phyloP scores from a whole-genome alignment of 2,888 invertebrate species.

The Myathropa florea region DNA sequence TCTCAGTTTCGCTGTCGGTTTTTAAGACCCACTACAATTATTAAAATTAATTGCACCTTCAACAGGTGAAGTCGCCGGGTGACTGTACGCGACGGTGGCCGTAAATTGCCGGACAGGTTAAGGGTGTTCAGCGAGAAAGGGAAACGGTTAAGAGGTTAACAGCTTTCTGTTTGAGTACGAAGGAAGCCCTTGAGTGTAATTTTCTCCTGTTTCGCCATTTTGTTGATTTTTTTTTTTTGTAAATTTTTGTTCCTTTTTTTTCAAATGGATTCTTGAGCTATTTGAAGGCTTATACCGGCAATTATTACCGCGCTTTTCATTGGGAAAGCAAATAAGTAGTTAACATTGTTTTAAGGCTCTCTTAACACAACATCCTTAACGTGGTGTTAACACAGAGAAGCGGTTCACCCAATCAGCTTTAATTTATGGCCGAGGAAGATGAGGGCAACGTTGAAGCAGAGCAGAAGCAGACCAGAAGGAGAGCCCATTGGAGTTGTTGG shows the following conservation, averaged over 20 bases:
- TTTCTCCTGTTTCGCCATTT: background rate
- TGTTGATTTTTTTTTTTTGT: background rate
- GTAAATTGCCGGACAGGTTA: slow-evolving; percentile 10
- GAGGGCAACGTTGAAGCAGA: background rate
- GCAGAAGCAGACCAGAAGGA: no score
- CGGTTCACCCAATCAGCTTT: background rate
- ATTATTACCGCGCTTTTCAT: background rate
- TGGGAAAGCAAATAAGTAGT: background rate
- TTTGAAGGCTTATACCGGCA: background rate
- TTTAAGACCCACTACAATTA: slow-evolving; percentile 52
- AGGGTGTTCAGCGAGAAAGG: background rate
- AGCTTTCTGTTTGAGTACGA: background rate
- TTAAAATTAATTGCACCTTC: slow-evolving; percentile 67
- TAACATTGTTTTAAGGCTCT: background rate
- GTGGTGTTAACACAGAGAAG: background rate
- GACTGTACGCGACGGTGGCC: background rate
- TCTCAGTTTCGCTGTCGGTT: background rate
- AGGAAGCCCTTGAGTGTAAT: slow-evolving; percentile 13
- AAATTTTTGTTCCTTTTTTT: background rate
- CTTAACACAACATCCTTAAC: background rate
- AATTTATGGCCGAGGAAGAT: background rate
- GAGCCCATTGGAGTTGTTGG: background rate
- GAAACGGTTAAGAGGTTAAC: slow-evolving; percentile 23
- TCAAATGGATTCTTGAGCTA: background rate
- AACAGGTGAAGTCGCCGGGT: slow-evolving; percentile 44